Conservation (phyloP, 2,888 invertebrate species). For the Lysandra coridon region DNA sequence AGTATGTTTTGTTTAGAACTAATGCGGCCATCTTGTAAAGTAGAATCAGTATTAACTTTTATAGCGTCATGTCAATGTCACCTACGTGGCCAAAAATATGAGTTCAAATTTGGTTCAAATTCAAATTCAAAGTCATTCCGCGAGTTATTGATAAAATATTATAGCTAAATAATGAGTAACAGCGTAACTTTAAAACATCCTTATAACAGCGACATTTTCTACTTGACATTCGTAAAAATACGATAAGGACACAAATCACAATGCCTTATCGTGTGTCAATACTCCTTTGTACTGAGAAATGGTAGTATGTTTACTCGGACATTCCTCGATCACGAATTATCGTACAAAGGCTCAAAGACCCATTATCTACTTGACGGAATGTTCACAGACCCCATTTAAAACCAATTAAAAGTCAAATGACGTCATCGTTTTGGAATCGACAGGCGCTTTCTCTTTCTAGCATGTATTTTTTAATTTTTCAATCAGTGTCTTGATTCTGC, state of each 20-base stretch:
- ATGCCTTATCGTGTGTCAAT: slow-evolving; percentile 60
- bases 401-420: slow-evolving; percentile 13
- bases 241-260: neutral
- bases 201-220: neutral
- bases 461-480: too few species aligned
- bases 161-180: too few species aligned
- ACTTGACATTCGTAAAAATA: slow-evolving; percentile 46
- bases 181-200: neutral
- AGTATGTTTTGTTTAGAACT: too few species aligned
- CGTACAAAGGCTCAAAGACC: slow-evolving; percentile 58
- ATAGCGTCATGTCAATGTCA: too few species aligned
- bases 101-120: too few species aligned
- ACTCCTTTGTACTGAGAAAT: slow-evolving; percentile 78
- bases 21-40: too few species aligned
- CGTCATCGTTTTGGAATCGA: slow-evolving; percentile 13
- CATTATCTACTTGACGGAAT: slow-evolving; percentile 53
- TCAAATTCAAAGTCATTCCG: too few species aligned
- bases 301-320: slow-evolving; percentile 71
- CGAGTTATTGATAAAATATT: too few species aligned
- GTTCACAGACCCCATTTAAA: slow-evolving; percentile 10
- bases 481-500: neutral
- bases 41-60: too few species aligned
- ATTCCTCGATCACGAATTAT: slow-evolving; percentile 72
- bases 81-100: too few species aligned
- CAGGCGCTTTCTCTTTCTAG: neutral